Percentiles rank a stretch among this genome's conserved stretches.
phyloP scores from a whole-genome alignment of 2,113 vertebrate species.

The Neolamprologus falcicula region DNA sequence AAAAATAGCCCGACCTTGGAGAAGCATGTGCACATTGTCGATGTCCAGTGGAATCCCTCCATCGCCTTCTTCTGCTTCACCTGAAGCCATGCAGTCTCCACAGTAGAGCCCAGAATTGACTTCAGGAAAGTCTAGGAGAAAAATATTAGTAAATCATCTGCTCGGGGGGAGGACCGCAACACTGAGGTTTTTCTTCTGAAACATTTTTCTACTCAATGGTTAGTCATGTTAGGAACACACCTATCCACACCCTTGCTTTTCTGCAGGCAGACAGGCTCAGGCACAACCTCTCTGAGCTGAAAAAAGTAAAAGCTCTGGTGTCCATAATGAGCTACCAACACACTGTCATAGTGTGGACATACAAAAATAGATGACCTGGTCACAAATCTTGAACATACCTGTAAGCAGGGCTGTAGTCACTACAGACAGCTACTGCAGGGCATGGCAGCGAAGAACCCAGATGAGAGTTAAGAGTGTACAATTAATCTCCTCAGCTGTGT shows the following conservation, averaged over 20 bases:
- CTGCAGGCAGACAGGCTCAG: constrained; percentile 1
- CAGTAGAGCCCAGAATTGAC: neutral
- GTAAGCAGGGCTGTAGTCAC: neutral
- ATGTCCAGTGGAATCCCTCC: constrained; percentile 54
- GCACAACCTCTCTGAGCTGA: neutral
- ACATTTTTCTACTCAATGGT: neutral
- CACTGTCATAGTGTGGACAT: neutral
- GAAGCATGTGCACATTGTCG: constrained; percentile 61
- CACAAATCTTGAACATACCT: constrained; percentile 26
- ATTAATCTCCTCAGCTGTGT: constrained; percentile 6
- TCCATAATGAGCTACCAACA: neutral
- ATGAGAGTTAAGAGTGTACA: neutral
- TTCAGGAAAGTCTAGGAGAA: neutral
- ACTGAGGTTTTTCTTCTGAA: neutral
- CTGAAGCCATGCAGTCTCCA: constrained; percentile 55
- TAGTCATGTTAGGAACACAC: constrained; percentile 9
- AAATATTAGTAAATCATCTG: neutral
- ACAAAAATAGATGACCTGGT: neutral
- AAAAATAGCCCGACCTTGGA: constrained; percentile 64
- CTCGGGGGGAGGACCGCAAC: neutral
- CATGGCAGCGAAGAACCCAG: neutral
- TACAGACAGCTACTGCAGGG: neutral
- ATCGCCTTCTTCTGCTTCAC: constrained; percentile 18
- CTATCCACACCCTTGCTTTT: constrained; percentile 16
- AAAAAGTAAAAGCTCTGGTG: neutral